Evolutionary conservation across 2,888 invertebrate genomes (phyloP).

Genomic region (Noctuana brunneofusca): DNA sequence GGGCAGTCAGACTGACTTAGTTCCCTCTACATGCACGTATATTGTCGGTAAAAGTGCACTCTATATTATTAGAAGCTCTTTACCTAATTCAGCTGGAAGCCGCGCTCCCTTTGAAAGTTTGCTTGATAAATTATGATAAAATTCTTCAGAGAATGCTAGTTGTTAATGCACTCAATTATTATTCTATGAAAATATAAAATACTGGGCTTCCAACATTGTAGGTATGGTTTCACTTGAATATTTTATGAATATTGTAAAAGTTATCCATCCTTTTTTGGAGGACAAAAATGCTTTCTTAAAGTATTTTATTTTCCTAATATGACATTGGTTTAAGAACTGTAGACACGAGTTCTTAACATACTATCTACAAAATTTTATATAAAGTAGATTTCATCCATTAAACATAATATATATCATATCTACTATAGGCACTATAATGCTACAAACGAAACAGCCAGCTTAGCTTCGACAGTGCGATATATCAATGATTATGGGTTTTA

Average conservation of each 20-base stretch:
- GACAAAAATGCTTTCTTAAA: no score
- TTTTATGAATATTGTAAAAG: no score
- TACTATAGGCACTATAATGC: conserved; percentile 7
- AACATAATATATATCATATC: background rate
- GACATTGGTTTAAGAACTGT: no score
- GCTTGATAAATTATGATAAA: conserved; percentile 5
- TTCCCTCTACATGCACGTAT: background rate
- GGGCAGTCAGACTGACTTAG: conserved; percentile 20
- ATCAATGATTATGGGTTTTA: conserved; percentile 55
- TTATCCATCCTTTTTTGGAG: no score
- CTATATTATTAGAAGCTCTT: conserved; percentile 8
- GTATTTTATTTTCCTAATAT: background rate
- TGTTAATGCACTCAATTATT: background rate
- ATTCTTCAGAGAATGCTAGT: background rate
- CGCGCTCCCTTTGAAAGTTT: conserved; percentile 11
- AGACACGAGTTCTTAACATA: no score
- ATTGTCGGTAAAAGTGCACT: conserved; percentile 14
- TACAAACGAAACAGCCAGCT: conserved; percentile 18
- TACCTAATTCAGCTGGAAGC: conserved; percentile 1
- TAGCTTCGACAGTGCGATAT: conserved; percentile 39
- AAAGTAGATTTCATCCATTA: no score
- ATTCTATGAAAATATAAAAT: background rate
- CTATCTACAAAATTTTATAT: no score
- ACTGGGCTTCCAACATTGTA: background rate
- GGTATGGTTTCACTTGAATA: no score